phyloP scores from a whole-genome alignment of 2,888 invertebrate genomes.

The Orthosia gracilis region DNA sequence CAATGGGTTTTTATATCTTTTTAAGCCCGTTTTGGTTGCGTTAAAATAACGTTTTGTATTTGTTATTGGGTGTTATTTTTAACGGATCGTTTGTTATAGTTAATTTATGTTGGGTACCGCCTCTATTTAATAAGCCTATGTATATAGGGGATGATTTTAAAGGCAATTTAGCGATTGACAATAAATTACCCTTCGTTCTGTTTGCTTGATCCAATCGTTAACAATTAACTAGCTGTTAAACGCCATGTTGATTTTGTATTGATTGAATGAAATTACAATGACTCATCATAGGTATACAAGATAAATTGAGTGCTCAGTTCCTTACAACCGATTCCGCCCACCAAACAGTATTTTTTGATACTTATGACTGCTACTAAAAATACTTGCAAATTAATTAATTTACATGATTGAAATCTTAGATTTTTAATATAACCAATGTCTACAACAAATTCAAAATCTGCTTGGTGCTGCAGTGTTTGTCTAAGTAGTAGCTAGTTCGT shows the following conservation, averaged over 20 bases:
- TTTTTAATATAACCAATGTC: too few species aligned
- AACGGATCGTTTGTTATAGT: conserved; percentile 37
- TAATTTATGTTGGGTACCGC: conserved; percentile 47
- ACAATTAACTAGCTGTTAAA: not conserved
- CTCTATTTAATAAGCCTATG: conserved; percentile 39
- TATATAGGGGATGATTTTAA: conserved; percentile 35
- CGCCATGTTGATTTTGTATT: not conserved
- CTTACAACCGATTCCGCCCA: too few species aligned
- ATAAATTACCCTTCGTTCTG: not conserved
- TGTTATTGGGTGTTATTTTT: conserved; percentile 56
- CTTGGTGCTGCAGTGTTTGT: too few species aligned
- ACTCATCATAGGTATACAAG: too few species aligned
- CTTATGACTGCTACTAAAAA: too few species aligned
- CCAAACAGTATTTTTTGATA: too few species aligned
- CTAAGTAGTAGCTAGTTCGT: too few species aligned
- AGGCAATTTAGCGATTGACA: not conserved
- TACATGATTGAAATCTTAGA: too few species aligned
- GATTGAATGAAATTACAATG: too few species aligned
- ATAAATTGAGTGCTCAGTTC: too few species aligned
- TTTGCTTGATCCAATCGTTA: not conserved
- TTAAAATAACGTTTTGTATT: conserved; percentile 57
- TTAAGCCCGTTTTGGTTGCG: conserved; percentile 53
- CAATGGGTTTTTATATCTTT: conserved; percentile 64
- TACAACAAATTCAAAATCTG: too few species aligned
- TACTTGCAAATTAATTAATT: too few species aligned